Evolutionary conservation across 2,113 vertebrate species (phyloP), one percentile per base, ranked within the genome.

Genomic region (Microcebus jonahi): DNA sequence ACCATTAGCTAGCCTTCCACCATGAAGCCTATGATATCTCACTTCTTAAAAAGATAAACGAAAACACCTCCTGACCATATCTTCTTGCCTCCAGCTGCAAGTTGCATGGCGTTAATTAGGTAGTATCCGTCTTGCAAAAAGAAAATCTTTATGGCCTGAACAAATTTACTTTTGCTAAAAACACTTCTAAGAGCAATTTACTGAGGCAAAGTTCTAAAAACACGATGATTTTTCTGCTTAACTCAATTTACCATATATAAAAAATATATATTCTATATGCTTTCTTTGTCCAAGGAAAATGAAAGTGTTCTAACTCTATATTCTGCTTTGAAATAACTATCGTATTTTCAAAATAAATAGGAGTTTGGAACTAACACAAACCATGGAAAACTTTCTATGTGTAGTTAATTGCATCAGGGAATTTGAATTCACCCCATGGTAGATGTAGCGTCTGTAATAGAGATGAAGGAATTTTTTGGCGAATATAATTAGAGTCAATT

Each of bases 251-350:
- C 6, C 3, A 57, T 57, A 34, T 63, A 81, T 34, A n/a, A 42
- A 68, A 27, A 8, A 4, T 3, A 20, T 13, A 82, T 76, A 67
- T 65, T 70, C 68, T 75, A 27, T 42, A 3, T 39, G 21, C 31
- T 27, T 65, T 50, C 21, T 81, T 86, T 83, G 39, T 21, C 27
- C 45, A 57, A 2, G 53, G 48, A 77, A 88, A 93, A 90, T 88
- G 4, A 81, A 88, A 21, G 18, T 68, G 1, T 65, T 53, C 39
- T 81, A 90, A 81, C 14, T 50, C 9, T 39, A 55, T 39, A 42
- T 90, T 91, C 87, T 82, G 18, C 71, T 91, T 75, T 91, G 21
- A 25, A 76, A 93, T 17, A 93, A 75, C 92, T n/a, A 76, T 71
- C 8, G 9, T 79, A 71, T 42, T 84, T 88, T 85, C 65, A 80